phyloP scores from a whole-genome alignment of 2,888 invertebrate species.

The Lycaena phlaeas region DNA sequence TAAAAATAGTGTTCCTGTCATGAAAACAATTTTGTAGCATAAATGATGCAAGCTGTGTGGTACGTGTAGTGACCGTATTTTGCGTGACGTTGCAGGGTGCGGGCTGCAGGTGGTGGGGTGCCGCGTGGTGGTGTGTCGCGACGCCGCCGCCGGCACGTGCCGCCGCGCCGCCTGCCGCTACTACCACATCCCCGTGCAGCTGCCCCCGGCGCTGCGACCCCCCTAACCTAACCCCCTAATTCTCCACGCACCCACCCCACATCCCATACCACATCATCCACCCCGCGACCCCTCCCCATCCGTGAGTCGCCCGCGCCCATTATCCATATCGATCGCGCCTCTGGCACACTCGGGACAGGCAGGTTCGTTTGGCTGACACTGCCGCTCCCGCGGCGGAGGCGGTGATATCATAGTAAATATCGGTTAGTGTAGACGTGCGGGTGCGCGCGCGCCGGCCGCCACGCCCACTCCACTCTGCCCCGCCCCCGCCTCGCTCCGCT shows the following conservation, averaged over 20 bases:
- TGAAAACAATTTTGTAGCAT: background rate
- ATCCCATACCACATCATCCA: slow-evolving; percentile 16
- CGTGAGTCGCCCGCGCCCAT: slow-evolving; percentile 37
- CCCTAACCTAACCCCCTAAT: slow-evolving; percentile 47
- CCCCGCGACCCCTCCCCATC: slow-evolving; percentile 16
- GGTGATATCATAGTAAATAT: slow-evolving; percentile 32
- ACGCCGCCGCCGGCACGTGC: slow-evolving; percentile 95
- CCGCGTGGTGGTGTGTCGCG: slow-evolving; percentile 96
- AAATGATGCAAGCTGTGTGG: background rate
- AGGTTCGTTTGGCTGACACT: slow-evolving; percentile 43
- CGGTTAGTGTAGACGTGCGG: slow-evolving; percentile 44
- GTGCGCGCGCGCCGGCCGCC: slow-evolving; percentile 20
- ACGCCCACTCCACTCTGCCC: slow-evolving; percentile 28
- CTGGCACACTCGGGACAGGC: slow-evolving; percentile 51
- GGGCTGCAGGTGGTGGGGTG: slow-evolving; percentile 96
- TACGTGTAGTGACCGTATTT: background rate
- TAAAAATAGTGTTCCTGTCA: too few relatives aligned
- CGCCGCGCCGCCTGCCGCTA: slow-evolving; percentile 96
- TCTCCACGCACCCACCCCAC: slow-evolving; percentile 27
- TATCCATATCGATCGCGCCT: slow-evolving; percentile 55
- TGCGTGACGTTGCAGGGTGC: slow-evolving; percentile 79
- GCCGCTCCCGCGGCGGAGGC: slow-evolving; percentile 43
- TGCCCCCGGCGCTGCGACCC: slow-evolving; percentile 82
- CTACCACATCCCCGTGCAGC: slow-evolving; percentile 95
- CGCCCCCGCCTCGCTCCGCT: slow-evolving; percentile 14